Conservation (phyloP, 2,797 vertebrate species). For the Morelia viridis region DNA sequence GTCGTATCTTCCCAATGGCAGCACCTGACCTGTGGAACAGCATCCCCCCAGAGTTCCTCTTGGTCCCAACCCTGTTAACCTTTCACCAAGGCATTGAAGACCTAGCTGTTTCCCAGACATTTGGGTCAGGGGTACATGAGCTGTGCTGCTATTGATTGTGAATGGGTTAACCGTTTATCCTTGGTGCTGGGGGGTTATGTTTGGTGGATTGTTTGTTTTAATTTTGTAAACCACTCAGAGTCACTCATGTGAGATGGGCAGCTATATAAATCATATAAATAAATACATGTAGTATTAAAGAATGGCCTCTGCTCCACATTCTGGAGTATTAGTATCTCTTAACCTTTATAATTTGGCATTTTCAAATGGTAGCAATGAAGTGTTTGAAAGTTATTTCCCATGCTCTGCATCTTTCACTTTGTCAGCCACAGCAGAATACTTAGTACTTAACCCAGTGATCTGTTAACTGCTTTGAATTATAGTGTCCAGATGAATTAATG, state of each 20-base stretch:
- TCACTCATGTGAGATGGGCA: not conserved
- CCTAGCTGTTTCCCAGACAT: not conserved
- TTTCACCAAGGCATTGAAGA: not conserved
- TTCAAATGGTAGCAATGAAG: constrained; percentile 36
- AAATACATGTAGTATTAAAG: not conserved
- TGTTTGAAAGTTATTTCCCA: constrained; percentile 60
- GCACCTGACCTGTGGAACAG: too few relatives aligned
- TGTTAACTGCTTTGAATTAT: constrained; percentile 42
- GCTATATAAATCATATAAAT: not conserved
- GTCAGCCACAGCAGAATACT: constrained; percentile 32
- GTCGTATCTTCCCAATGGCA: too few relatives aligned
- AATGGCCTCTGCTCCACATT: constrained; percentile 2
- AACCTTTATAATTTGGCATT: constrained; percentile 28
- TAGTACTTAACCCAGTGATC: constrained; percentile 35
- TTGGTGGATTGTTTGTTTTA: not conserved
- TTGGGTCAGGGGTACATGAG: not conserved
- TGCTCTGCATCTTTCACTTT: constrained; percentile 51
- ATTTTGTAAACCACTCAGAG: not conserved
- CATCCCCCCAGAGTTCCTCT: not conserved
- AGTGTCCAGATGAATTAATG: constrained; percentile 37
- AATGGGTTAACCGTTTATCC: not conserved
- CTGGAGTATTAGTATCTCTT: constrained; percentile 23
- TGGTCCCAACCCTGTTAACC: not conserved
- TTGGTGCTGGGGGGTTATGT: not conserved
- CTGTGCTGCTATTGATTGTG: not conserved